A percentile compares a stretch with the other conserved stretches of the same genome.
Conservation (phyloP, 2,797 vertebrate genomes). For the Toxotes lorentzi region DNA sequence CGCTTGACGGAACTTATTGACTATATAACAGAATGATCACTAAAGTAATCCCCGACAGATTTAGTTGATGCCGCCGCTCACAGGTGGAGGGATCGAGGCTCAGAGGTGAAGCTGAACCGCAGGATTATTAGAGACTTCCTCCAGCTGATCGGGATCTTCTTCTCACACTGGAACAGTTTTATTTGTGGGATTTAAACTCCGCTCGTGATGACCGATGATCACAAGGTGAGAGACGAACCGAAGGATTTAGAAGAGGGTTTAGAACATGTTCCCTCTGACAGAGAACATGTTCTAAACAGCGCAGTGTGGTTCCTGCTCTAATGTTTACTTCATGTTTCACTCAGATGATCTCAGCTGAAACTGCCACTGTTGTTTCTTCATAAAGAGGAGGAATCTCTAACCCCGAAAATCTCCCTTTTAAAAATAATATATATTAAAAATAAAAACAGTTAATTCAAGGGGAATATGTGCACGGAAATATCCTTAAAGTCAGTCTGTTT, state of each 20-base stretch:
- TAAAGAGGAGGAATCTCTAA: neutral
- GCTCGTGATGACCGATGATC: conserved; percentile 15
- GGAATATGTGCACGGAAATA: neutral
- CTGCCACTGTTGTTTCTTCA: neutral
- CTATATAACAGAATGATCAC: neutral
- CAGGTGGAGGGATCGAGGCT: neutral
- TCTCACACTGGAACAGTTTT: neutral
- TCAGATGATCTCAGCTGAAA: neutral
- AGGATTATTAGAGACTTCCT: neutral
- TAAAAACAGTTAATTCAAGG: neutral
- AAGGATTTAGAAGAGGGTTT: neutral
- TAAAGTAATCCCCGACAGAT: fast-evolving
- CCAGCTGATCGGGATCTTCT: neutral
- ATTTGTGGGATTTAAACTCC: conserved; percentile 12
- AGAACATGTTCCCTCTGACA: no score
- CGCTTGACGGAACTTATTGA: fast-evolving
- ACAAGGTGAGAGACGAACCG: conserved; percentile 36
- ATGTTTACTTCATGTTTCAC: neutral
- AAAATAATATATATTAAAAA: neutral
- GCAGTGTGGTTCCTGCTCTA: no score
- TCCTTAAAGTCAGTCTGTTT: neutral
- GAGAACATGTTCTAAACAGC: no score
- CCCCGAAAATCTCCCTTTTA: neutral
- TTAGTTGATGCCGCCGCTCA: neutral
- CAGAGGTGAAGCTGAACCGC: neutral